Evolutionary conservation across 2,797 vertebrate species (phyloP).

Genomic region (Peromyscus eremicus): DNA sequence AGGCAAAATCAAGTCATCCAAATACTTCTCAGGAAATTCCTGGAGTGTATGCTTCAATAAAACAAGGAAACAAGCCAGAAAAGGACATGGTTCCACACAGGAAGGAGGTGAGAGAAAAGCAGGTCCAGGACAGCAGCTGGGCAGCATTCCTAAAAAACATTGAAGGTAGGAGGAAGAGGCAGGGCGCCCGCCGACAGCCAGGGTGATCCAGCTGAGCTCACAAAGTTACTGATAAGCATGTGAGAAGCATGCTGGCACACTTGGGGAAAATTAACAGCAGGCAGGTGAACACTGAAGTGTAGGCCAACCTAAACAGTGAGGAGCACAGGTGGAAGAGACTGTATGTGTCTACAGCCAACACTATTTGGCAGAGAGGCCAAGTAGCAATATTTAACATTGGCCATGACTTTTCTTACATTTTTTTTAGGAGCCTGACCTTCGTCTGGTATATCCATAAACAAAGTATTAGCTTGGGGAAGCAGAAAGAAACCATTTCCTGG

Average conservation of each 20-base stretch:
- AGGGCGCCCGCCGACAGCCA: neutral
- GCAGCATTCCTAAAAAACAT: neutral
- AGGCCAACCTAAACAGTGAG: neutral
- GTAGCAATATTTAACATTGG: neutral
- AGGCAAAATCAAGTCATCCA: conserved; percentile 25
- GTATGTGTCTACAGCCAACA: neutral
- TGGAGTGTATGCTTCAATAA: neutral
- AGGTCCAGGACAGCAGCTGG: neutral
- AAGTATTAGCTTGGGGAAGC: neutral
- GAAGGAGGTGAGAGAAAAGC: neutral
- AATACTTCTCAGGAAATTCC: conserved; percentile 29
- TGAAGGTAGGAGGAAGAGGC: neutral
- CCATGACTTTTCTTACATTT: neutral
- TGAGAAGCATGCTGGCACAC: neutral
- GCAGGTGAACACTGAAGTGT: neutral
- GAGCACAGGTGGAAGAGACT: neutral
- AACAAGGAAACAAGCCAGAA: neutral
- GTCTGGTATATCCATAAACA: neutral
- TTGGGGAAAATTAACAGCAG: neutral
- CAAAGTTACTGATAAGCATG: neutral
- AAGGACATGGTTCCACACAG: neutral
- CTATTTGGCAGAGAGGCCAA: neutral
- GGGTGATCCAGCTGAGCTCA: neutral
- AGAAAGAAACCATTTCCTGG: neutral
- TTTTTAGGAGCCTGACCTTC: neutral